Conservation (phyloP, 2,888 invertebrate species). For the Drosophila nr. perissopoda region DNA sequence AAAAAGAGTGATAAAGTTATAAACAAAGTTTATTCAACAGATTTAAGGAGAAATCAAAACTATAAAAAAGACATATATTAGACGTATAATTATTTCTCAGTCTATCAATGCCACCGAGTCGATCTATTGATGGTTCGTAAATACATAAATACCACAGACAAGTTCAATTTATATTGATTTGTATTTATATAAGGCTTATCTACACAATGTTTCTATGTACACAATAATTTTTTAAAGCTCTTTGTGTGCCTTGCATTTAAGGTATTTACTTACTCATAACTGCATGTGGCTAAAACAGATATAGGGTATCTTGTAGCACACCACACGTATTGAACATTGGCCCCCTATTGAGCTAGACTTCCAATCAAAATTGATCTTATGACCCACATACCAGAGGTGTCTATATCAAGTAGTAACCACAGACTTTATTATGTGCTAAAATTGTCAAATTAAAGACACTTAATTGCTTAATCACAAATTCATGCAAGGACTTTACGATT, state of each 20-base stretch:
- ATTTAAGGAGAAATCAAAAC: neutral
- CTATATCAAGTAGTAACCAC: conserved; percentile 10
- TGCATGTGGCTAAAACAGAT: neutral
- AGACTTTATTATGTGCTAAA: conserved; percentile 61
- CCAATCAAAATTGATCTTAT: conserved; percentile 44
- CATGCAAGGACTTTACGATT: conserved; percentile 38
- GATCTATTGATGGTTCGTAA: neutral
- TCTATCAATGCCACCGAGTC: neutral
- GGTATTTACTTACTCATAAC: neutral
- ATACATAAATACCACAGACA: neutral
- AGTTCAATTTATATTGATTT: neutral
- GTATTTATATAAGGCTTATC: too few relatives aligned
- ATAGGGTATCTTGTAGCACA: conserved; percentile 6
- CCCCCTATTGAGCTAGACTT: conserved; percentile 11
- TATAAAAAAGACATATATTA: too few relatives aligned
- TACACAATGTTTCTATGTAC: too few relatives aligned
- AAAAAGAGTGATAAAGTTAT: neutral
- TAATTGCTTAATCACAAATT: conserved; percentile 53
- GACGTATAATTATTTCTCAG: neutral
- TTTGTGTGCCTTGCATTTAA: too few relatives aligned
- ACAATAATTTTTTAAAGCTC: too few relatives aligned
- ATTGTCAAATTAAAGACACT: conserved; percentile 44
- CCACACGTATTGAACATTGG: neutral
- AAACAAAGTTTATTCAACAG: neutral
- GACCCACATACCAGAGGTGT: conserved; percentile 63